Conservation (phyloP, 2,888 invertebrate genomes). For the Lobophora halterata region DNA sequence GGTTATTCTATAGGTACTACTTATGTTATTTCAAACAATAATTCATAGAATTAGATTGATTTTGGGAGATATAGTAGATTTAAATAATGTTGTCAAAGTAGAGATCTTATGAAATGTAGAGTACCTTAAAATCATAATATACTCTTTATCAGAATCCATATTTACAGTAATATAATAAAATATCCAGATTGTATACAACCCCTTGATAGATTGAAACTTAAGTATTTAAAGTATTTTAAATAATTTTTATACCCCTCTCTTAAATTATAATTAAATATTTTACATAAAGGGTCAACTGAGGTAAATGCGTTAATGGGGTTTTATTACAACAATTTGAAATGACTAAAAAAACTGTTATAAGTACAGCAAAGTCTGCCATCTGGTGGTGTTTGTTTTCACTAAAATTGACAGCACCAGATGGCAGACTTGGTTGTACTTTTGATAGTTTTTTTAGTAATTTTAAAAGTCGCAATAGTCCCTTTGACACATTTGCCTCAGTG, state of each 20-base stretch:
- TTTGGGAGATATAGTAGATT: constrained; percentile 61
- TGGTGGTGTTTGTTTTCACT: too few species aligned
- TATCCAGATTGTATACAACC: constrained; percentile 6
- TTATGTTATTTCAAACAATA: constrained; percentile 28
- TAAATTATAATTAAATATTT: constrained; percentile 21
- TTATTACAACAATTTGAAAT: too few species aligned
- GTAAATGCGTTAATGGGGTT: too few species aligned
- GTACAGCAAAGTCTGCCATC: too few species aligned
- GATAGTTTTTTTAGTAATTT: too few species aligned
- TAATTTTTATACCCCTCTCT: constrained; percentile 19
- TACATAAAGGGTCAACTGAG: constrained; percentile 16
- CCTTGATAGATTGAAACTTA: constrained; percentile 17
- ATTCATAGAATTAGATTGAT: constrained; percentile 53
- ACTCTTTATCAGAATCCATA: constrained; percentile 29
- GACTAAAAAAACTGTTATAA: too few species aligned
- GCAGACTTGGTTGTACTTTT: too few species aligned
- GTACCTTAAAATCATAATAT: constrained; percentile 35
- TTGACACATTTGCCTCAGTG: too few species aligned
- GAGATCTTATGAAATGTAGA: constrained; percentile 57
- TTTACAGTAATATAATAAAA: constrained; percentile 13
- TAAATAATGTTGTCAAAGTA: constrained; percentile 56
- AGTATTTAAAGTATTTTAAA: constrained; percentile 21
- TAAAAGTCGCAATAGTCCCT: too few species aligned
- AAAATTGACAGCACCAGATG: too few species aligned
- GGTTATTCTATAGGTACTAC: constrained; percentile 20